Base-by-base conservation (phyloP, 2,797 vertebrate species). In the Yasuhikotakia modesta region DNA sequence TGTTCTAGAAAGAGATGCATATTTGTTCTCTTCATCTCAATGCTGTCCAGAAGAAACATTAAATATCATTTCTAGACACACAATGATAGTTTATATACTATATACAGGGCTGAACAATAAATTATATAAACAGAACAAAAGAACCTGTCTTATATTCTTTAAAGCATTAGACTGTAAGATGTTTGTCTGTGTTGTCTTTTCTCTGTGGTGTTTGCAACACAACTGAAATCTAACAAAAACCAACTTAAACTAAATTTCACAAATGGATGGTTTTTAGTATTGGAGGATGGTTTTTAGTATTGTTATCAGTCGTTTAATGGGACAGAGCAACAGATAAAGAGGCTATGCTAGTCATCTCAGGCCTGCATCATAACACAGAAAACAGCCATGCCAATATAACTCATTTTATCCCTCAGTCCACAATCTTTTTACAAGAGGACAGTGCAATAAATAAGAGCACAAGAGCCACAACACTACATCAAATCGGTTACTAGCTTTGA, bases 401-500 rank as follows among this genome's bases (percentile, higher is more conserved):
- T 32, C 16, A 21, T 65, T 55, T 24, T 69, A 43, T 67, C 45
- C 55, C 35, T 39, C 35, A 8, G 35, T 39, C 35, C 2, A 8
- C 35, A 8, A 39, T 39, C 35, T 61, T 57, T 76, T 55, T 39
- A 73, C 13, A 6, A 68, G 63, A 46, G 14, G 14, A 10, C 45
- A 48, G 27, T n/a, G 55, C 65, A 30, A 65, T 65, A 21, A 74
- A 79, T 65, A 63, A 63, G 30, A 79, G 60, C 17, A 12, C n/a
- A 58, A 21, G 65, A 60, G 48, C 53, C 67, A 27, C 13, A 17
- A 79, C 24, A 77, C 80, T 65, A 87, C 76, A 77, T 82, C 76
- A 89, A 90, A 91, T 91, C 88, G 81, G 88, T 88, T 81, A 30
- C 64, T 67, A 39, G 71, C 81, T 82, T 85, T 79, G 80, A 88